Evolutionary conservation across 1,140 invertebrate species (phyloP).

Genomic region (Ips typographus): DNA sequence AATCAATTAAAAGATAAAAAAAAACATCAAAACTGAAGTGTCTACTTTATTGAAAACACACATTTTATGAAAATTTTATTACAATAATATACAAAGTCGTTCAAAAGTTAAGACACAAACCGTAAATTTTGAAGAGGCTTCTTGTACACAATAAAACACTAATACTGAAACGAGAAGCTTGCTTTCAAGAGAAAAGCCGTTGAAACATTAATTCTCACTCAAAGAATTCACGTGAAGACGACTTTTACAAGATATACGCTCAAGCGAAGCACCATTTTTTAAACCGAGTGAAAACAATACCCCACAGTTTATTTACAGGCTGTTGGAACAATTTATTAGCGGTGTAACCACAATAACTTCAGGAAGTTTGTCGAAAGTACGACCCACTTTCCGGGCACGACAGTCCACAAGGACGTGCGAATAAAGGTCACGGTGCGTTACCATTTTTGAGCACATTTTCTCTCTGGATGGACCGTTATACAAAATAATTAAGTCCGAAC

Average conservation of each 20-base stretch:
- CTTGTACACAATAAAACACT: too few species aligned
- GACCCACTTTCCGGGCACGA: constrained; percentile 5
- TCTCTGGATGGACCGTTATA: background rate
- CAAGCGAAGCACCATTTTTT: background rate
- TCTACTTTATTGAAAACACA: too few species aligned
- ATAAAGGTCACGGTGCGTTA: background rate
- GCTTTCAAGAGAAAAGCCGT: too few species aligned
- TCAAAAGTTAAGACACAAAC: too few species aligned
- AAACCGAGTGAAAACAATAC: constrained; percentile 4
- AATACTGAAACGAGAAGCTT: too few species aligned
- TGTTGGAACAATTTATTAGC: constrained; percentile 7
- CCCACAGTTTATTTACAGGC: constrained; percentile 7
- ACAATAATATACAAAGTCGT: too few species aligned
- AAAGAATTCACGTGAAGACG: background rate
- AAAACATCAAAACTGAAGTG: too few species aligned
- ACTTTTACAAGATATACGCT: background rate
- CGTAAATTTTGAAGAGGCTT: too few species aligned
- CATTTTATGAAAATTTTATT: too few species aligned
- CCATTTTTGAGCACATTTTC: background rate
- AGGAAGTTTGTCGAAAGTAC: constrained; percentile 7
- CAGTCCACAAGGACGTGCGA: background rate
- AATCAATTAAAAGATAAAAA: too few species aligned
- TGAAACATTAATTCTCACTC: background rate
- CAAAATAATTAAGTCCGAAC: background rate
- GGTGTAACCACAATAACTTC: constrained; percentile 7